phyloP scores from a whole-genome alignment of 2,113 vertebrate species.

The Callospermophilus lateralis region DNA sequence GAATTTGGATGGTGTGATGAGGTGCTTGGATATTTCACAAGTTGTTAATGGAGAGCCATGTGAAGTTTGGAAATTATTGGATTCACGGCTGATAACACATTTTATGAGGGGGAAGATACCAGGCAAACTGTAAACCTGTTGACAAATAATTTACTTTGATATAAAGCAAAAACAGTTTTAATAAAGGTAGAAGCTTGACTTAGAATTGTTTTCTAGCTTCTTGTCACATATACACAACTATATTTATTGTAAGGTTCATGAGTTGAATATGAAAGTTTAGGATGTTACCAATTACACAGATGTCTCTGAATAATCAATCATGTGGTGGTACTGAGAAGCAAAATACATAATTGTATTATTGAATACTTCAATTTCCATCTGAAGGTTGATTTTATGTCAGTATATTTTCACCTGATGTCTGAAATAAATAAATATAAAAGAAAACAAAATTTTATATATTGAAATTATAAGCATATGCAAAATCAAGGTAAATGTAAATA shows the following conservation, averaged over 20 bases:
- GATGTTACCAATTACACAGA: neutral
- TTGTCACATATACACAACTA: neutral
- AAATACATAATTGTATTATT: neutral
- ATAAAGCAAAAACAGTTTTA: neutral
- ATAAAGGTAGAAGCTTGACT: neutral
- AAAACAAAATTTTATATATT: neutral
- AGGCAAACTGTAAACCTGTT: neutral
- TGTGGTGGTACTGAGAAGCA: neutral
- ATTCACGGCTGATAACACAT: neutral
- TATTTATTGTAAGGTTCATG: neutral
- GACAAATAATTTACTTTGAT: neutral
- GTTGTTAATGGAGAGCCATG: neutral
- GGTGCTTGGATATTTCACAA: neutral
- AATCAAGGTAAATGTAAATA: neutral
- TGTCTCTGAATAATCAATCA: constrained; percentile 37
- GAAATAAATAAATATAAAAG: constrained; percentile 26
- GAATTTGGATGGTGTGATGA: neutral
- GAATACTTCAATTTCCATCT: constrained; percentile 27
- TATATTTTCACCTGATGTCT: neutral
- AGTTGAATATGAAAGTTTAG: neutral
- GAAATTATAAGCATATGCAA: neutral
- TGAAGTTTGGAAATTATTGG: neutral
- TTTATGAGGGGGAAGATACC: neutral
- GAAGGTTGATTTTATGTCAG: constrained; percentile 33
- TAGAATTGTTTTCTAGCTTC: constrained; percentile 3